Conservation (phyloP, 1,140 invertebrate genomes). For the Octopus bimaculoides region DNA sequence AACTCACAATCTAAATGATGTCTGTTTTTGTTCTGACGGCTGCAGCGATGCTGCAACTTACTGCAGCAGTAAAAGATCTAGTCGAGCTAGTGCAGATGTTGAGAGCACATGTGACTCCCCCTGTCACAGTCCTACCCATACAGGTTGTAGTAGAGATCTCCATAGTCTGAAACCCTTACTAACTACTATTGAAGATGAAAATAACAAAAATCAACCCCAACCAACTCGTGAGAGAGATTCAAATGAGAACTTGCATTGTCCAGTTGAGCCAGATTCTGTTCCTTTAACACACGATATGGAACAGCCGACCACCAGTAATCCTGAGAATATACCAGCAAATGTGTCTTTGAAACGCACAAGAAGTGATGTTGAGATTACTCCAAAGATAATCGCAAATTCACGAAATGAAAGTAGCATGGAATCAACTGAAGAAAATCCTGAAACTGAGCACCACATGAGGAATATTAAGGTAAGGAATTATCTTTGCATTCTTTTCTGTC, state of each 20-base stretch:
- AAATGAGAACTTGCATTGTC: constrained; percentile 48
- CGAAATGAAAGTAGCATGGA: constrained; percentile 19
- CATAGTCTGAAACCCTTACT: constrained; percentile 25
- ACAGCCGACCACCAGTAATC: constrained; percentile 12
- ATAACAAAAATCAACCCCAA: constrained; percentile 34
- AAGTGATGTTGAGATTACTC: constrained; percentile 39
- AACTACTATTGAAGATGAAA: constrained; percentile 32
- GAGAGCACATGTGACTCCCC: constrained; percentile 40
- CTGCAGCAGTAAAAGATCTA: constrained; percentile 46
- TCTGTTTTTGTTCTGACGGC: constrained; percentile 55
- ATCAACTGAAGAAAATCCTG: constrained; percentile 15
- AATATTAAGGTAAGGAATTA: constrained; percentile 24
- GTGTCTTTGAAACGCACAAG: constrained; percentile 38
- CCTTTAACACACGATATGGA: neutral
- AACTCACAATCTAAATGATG: constrained; percentile 49
- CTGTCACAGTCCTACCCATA: constrained; percentile 27
- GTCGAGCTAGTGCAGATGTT: constrained; percentile 39
- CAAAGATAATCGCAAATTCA: constrained; percentile 24
- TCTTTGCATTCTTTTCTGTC: neutral
- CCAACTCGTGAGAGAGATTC: constrained; percentile 43
- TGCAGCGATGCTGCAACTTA: constrained; percentile 46
- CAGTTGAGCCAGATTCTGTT: constrained; percentile 22
- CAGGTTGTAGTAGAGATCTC: neutral
- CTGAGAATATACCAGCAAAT: constrained; percentile 6
- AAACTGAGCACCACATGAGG: constrained; percentile 25